phyloP scores from a whole-genome alignment of 2,113 vertebrate species.

The Lycaon pictus region DNA sequence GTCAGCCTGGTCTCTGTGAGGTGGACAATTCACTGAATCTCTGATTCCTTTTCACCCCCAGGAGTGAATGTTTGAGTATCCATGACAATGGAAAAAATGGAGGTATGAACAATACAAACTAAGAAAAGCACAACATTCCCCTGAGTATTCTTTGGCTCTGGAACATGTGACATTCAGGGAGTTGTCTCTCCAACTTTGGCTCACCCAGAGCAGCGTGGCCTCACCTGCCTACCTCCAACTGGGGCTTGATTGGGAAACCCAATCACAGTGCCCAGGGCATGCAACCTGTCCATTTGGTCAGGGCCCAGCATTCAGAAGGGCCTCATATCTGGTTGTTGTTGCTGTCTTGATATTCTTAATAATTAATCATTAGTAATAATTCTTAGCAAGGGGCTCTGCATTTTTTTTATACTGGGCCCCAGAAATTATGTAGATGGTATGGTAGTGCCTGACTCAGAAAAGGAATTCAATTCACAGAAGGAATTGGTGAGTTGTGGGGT shows the following conservation, averaged over 20 bases:
- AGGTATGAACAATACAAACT: background rate
- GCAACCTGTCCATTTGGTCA: background rate
- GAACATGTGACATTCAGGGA: background rate
- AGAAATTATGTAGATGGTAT: background rate
- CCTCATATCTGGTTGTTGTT: background rate
- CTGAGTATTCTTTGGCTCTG: background rate
- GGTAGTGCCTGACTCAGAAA: background rate
- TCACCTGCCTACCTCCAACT: background rate
- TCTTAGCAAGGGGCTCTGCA: background rate
- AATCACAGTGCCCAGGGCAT: background rate
- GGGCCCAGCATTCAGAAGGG: background rate
- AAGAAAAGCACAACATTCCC: background rate
- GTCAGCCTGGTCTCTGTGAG: background rate
- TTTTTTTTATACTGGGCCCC: background rate
- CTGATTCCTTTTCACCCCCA: background rate
- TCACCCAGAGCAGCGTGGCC: background rate
- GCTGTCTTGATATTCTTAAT: background rate
- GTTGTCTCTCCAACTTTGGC: background rate
- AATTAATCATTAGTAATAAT: background rate
- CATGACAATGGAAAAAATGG: background rate
- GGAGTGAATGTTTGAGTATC: background rate
- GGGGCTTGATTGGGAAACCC: background rate
- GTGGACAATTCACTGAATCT: background rate
- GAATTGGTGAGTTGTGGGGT: background rate
- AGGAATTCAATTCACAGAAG: background rate